Percentiles rank a stretch among this genome's conserved stretches.
These are phyloP conservation scores for Phyllotreta striolata DNA, from an alignment of 2,888 invertebrate genomes.

Conservation along the genomic window DNA sequence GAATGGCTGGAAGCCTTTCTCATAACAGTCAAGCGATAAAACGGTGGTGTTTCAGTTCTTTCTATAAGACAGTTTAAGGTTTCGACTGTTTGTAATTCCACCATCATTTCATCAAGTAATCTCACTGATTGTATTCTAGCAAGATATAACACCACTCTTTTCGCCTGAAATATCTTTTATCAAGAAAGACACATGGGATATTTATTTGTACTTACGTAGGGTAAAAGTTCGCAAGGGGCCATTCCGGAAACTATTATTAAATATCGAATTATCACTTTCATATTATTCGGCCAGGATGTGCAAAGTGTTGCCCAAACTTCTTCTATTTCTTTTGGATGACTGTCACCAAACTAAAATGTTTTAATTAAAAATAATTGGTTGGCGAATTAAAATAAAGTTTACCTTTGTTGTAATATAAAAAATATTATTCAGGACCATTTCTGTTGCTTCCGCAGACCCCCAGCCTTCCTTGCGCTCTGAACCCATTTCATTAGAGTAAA, in stretches of 20 bases:
- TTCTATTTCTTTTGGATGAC: constrained; percentile 94
- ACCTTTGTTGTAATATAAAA: constrained; percentile 98
- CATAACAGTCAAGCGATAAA: constrained; percentile 93
- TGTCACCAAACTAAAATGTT: constrained; percentile 83
- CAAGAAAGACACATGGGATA: background rate
- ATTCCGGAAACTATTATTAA: constrained; percentile 95
- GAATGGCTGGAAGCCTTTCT: constrained; percentile 88
- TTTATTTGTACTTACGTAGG: constrained; percentile 75
- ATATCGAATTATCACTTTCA: constrained; percentile 95
- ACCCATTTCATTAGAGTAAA: constrained; percentile 66
- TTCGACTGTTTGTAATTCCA: constrained; percentile 96
- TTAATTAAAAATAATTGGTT: background rate
- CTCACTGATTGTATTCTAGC: constrained; percentile 92
- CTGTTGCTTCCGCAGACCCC: constrained; percentile 99
- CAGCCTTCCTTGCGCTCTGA: constrained; percentile 84
- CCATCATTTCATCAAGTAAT: constrained; percentile 96
- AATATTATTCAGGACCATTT: constrained; percentile 98
- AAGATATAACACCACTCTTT: constrained; percentile 91
- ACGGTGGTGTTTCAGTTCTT: constrained; percentile 97
- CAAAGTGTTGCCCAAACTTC: constrained; percentile 96
- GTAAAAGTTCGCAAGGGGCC: constrained; percentile 93
- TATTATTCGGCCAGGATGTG: constrained; percentile 95
- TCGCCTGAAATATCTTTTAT: constrained; percentile 72
- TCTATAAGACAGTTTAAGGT: constrained; percentile 95
- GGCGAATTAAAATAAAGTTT: constrained; percentile 36